Evolutionary conservation across 2,888 invertebrate species (phyloP).

Genomic region (Drosophila subsilvestris): DNA sequence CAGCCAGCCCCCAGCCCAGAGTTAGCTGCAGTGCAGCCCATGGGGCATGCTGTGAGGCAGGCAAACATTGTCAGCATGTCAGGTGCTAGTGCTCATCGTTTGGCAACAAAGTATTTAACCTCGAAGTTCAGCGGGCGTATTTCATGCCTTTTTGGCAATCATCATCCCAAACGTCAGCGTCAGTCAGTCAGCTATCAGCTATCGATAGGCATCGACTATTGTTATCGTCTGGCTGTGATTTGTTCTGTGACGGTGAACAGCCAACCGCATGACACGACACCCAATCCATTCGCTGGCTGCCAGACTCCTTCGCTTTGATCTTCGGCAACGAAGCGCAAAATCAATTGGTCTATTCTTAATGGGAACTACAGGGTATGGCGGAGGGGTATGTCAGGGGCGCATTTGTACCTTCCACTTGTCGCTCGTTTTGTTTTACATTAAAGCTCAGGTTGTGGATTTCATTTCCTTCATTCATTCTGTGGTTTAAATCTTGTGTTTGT

Average conservation of each 20-base stretch:
- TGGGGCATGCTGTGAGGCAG: slow-evolving; percentile 23
- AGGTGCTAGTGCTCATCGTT: slow-evolving; percentile 7
- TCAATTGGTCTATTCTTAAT: slow-evolving; percentile 74
- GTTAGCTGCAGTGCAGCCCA: background rate
- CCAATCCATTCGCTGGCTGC: slow-evolving; percentile 15
- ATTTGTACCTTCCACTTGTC: slow-evolving; percentile 13
- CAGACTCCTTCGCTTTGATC: slow-evolving; percentile 68
- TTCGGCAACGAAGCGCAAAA: slow-evolving; percentile 75
- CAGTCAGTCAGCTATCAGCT: background rate
- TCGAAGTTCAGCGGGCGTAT: slow-evolving; percentile 3
- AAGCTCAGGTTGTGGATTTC: slow-evolving; percentile 49
- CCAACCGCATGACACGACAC: slow-evolving; percentile 48
- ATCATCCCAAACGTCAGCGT: background rate
- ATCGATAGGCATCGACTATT: background rate
- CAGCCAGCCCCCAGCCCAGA: background rate
- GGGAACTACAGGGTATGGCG: background rate
- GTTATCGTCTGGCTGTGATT: background rate
- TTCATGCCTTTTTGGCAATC: background rate
- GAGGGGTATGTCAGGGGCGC: background rate
- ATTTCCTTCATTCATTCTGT: slow-evolving; percentile 13
- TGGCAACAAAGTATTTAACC: slow-evolving; percentile 37
- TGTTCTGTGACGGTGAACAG: background rate
- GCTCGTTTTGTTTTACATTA: slow-evolving; percentile 71
- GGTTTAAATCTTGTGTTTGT: slow-evolving; percentile 56
- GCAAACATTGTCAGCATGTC: slow-evolving; percentile 38